A percentile compares a stretch with the other conserved stretches of the same genome.
Evolutionary conservation across 2,888 invertebrate genomes (phyloP).

Genomic region (Isotomurus palustris): DNA sequence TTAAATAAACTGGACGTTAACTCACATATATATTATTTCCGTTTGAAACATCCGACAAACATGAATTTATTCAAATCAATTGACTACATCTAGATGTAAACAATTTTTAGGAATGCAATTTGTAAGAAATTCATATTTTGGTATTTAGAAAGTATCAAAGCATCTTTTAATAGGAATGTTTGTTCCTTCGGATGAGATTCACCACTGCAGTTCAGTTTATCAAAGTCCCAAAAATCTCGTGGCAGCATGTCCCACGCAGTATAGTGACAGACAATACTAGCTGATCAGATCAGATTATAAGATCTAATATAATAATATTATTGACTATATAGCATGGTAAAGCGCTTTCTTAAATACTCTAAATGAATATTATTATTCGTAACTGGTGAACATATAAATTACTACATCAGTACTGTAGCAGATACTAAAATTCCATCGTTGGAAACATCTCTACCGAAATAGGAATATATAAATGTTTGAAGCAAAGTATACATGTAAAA

Average conservation of each 20-base stretch:
- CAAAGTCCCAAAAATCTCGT: neutral
- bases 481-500: no score
- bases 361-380: no score
- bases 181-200: neutral
- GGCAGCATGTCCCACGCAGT: neutral
- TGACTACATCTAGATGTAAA: neutral
- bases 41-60: neutral
- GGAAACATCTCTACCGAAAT: no score
- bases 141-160: conserved; percentile 1
- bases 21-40: neutral
- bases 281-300: no score
- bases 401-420: no score
- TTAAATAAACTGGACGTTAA: neutral
- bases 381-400: no score
- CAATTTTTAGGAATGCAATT: neutral
- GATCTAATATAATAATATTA: no score
- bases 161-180: neutral
- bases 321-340: no score
- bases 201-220: neutral
- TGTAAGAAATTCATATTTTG: neutral
- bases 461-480: no score
- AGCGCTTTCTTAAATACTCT: no score
- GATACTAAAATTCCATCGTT: no score
- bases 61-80: neutral
- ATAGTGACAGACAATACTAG: no score